A percentile compares a stretch with the other conserved stretches of the same genome.
Evolutionary conservation across 2,797 vertebrate species (phyloP).

Genomic region (Lacerta viridis): DNA sequence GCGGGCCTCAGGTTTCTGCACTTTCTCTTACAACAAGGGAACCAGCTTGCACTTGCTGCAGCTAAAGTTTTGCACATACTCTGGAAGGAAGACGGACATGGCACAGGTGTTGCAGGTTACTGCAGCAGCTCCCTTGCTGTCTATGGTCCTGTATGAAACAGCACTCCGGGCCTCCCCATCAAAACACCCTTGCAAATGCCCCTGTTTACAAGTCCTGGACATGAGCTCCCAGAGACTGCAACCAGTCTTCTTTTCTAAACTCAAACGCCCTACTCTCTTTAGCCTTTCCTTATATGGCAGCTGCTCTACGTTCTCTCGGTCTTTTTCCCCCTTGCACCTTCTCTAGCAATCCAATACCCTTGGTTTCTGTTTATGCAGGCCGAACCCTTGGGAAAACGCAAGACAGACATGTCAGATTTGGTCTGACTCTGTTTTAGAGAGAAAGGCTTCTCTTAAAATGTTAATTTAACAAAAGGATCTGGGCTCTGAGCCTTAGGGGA

Average conservation of each 20-base stretch:
- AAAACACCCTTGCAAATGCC: no score
- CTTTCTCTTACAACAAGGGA: no score
- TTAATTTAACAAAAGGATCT: conserved; percentile 18
- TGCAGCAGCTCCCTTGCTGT: no score
- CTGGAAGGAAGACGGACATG: no score
- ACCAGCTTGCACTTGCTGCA: no score
- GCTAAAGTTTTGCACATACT: no score
- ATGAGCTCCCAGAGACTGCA: not conserved
- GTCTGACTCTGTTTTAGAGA: not conserved
- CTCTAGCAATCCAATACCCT: not conserved
- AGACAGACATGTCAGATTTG: not conserved
- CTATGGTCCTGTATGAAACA: no score
- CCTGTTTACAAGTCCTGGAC: not conserved
- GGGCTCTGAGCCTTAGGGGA: not conserved
- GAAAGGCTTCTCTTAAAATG: not conserved
- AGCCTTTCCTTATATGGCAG: not conserved
- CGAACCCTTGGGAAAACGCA: not conserved
- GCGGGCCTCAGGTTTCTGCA: no score
- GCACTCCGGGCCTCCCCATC: no score
- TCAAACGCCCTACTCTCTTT: not conserved
- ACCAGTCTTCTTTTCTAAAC: not conserved
- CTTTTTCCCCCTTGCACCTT: not conserved
- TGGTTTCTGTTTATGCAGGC: not conserved
- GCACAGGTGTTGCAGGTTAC: no score
- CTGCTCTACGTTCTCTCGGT: not conserved